A percentile compares a stretch with the other conserved stretches of the same genome.
Evolutionary conservation across 2,888 invertebrate genomes (phyloP).

Genomic region (Agrochola lota): DNA sequence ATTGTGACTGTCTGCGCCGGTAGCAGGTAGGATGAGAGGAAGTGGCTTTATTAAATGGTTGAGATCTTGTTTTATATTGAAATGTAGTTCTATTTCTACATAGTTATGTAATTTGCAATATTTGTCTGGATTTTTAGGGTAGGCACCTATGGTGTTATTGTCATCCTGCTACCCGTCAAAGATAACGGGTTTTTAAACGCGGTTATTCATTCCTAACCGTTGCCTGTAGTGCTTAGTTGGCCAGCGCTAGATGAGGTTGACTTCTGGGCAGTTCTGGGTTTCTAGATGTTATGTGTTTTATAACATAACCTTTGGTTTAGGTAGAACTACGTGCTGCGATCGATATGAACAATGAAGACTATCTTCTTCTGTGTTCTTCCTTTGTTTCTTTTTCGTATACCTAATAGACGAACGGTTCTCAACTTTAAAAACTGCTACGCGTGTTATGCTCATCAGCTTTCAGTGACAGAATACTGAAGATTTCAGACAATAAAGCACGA

Average conservation of each 20-base stretch:
- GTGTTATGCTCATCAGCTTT: background rate
- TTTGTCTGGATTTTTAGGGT: background rate
- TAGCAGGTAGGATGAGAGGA: constrained; percentile 14
- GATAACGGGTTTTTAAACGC: background rate
- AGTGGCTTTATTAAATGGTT: constrained; percentile 2
- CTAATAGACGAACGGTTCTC: too few species aligned
- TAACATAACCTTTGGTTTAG: background rate
- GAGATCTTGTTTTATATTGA: constrained; percentile 7
- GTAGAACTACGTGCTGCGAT: background rate
- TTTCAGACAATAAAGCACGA: background rate
- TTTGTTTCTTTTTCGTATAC: background rate
- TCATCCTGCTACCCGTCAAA: background rate
- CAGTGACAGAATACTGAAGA: background rate
- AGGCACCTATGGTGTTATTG: background rate
- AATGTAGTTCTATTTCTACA: background rate
- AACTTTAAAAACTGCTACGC: background rate
- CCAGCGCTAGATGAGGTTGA: background rate
- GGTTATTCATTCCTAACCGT: background rate
- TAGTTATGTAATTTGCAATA: background rate
- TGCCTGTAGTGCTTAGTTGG: background rate
- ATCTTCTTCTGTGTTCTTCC: background rate
- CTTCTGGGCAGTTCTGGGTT: too few species aligned
- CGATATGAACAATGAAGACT: background rate
- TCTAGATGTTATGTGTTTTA: background rate
- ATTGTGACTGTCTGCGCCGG: constrained; percentile 23